Conservation (phyloP, 2,113 vertebrate species). For the Myrmophylax atrothorax region DNA sequence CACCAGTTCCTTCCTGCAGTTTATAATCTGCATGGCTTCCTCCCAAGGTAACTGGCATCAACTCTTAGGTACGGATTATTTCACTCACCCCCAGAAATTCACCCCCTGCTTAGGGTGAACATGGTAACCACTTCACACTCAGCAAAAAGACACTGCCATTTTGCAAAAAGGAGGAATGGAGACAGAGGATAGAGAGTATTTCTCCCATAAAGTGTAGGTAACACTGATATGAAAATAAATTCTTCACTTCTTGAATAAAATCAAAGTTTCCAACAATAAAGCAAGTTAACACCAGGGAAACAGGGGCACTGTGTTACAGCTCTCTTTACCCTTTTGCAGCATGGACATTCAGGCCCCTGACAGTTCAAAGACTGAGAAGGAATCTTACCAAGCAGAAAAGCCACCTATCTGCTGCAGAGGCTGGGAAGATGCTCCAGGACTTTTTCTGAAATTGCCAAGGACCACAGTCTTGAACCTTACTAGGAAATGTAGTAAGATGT, state of each 20-base stretch:
- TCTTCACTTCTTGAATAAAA: neutral
- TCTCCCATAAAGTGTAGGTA: neutral
- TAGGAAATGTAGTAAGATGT: neutral
- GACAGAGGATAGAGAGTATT: neutral
- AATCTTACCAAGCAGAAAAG: neutral
- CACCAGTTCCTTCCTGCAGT: slow-evolving; percentile 2
- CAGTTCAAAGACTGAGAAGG: neutral
- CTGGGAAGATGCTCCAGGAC: neutral
- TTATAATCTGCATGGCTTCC: neutral
- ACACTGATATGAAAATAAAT: neutral
- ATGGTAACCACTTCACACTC: accelerated
- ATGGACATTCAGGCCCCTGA: neutral
- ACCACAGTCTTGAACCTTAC: neutral
- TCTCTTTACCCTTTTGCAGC: neutral
- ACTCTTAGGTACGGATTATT: neutral
- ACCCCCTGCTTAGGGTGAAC: neutral
- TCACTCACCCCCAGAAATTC: neutral
- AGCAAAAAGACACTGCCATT: neutral
- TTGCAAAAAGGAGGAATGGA: neutral
- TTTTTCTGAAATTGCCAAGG: neutral
- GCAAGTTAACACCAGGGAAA: neutral
- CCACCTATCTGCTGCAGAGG: neutral
- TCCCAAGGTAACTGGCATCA: neutral
- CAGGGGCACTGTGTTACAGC: neutral
- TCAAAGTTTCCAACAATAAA: neutral